These are phyloP conservation scores for Selene dorsalis DNA, from an alignment of 2,797 vertebrate genomes.

Conservation along the genomic window DNA sequence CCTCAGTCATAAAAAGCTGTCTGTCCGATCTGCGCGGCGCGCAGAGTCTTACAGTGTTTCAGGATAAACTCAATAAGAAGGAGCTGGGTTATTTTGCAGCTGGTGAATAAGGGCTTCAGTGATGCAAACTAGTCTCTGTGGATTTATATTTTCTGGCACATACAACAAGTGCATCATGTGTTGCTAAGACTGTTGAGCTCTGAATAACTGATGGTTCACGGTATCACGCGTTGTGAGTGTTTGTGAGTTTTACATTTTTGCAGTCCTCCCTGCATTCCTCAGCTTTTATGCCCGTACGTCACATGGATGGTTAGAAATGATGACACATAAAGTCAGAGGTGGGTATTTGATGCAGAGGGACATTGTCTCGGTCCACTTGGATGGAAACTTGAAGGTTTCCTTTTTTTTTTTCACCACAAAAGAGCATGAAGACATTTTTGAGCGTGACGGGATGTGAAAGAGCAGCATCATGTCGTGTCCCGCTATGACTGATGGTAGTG, in stretches of 20 bases:
- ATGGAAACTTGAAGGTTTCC: conserved; percentile 17
- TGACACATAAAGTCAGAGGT: conserved; percentile 16
- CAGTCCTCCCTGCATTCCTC: neutral
- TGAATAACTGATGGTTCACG: neutral
- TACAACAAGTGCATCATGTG: neutral
- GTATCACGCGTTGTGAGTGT: neutral
- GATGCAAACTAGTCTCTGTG: neutral
- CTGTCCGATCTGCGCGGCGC: conserved; percentile 24
- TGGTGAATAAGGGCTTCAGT: conserved; percentile 5
- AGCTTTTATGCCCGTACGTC: neutral
- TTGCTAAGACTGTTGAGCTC: neutral
- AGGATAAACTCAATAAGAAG: conserved; percentile 14
- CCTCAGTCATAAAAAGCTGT: conserved; percentile 1
- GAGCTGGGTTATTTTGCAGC: neutral
- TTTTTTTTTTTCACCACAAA: neutral
- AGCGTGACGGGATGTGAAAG: conserved; percentile 6
- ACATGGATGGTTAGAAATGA: conserved; percentile 5
- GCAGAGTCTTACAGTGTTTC: conserved; percentile 27
- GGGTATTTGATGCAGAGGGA: conserved; percentile 16
- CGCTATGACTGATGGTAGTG: conserved; percentile 10
- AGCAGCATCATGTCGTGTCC: conserved; percentile 16
- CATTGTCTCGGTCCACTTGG: conserved; percentile 16
- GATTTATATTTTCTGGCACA: neutral
- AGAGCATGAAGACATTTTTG: conserved; percentile 16
- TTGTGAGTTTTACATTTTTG: neutral